phyloP scores from a whole-genome alignment of 2,888 invertebrate genomes.

The Pomacea canaliculata region DNA sequence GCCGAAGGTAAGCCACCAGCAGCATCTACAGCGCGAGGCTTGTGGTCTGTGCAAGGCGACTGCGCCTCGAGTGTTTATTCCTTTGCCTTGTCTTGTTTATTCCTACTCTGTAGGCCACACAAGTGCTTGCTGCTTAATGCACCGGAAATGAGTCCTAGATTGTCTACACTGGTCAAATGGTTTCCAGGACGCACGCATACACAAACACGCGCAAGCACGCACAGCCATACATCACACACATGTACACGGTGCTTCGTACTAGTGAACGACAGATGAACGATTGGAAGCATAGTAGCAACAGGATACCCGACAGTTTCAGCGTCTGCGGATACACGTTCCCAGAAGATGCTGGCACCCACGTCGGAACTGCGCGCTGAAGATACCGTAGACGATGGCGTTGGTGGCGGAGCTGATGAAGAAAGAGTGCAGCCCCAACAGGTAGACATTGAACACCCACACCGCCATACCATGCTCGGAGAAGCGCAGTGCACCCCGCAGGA shows the following conservation, averaged over 20 bases:
- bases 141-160: too few species aligned
- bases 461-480: not conserved
- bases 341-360: not conserved
- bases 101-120: too few species aligned
- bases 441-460: not conserved
- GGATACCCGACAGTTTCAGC: too few species aligned
- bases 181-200: not conserved
- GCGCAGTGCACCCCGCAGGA: not conserved
- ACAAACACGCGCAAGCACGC: not conserved
- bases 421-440: not conserved
- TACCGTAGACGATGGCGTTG: not conserved
- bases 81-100: too few species aligned
- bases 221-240: constrained; percentile 8
- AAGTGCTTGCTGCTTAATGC: too few species aligned
- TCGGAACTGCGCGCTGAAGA: not conserved
- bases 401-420: not conserved
- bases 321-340: not conserved
- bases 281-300: too few species aligned
- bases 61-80: too few species aligned
- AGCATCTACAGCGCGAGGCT: too few species aligned
- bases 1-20: too few species aligned
- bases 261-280: too few species aligned
- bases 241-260: not conserved
- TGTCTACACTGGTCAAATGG: too few species aligned
- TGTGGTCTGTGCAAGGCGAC: too few species aligned